These are phyloP conservation scores for Alca torda DNA, from an alignment of 2,797 vertebrate genomes.

Conservation along the genomic window DNA sequence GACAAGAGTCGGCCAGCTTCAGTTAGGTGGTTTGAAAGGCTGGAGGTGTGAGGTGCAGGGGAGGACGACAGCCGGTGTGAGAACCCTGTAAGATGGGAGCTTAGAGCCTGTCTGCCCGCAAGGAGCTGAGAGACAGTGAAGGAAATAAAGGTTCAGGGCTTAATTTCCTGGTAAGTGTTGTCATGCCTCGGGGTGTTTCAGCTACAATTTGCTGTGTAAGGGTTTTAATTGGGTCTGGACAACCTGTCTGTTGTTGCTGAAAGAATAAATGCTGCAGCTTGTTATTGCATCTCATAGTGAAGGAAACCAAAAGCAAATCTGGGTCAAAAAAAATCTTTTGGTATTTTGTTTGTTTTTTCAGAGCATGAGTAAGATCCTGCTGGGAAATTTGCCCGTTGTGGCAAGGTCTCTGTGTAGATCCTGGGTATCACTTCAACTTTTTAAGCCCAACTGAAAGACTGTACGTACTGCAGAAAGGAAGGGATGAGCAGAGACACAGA, in stretches of 20 bases:
- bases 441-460: neutral
- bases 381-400: neutral
- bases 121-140: neutral
- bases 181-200: neutral
- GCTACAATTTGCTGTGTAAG: neutral
- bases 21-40: neutral
- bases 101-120: neutral
- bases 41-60: neutral
- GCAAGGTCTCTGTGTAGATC: neutral
- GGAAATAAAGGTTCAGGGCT: neutral
- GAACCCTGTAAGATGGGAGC: neutral
- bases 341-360: neutral
- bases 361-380: neutral
- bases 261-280: neutral
- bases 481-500: neutral
- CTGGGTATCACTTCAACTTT: neutral
- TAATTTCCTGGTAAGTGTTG: neutral
- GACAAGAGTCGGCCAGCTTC: rapidly evolving
- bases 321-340: neutral
- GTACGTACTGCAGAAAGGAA: neutral
- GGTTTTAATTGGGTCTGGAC: neutral
- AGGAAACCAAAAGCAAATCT: neutral
- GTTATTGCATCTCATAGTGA: neutral
- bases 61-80: neutral
- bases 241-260: neutral